Evolutionary conservation across 2,888 invertebrate species (phyloP).

Genomic region (Pimpla rufipes): DNA sequence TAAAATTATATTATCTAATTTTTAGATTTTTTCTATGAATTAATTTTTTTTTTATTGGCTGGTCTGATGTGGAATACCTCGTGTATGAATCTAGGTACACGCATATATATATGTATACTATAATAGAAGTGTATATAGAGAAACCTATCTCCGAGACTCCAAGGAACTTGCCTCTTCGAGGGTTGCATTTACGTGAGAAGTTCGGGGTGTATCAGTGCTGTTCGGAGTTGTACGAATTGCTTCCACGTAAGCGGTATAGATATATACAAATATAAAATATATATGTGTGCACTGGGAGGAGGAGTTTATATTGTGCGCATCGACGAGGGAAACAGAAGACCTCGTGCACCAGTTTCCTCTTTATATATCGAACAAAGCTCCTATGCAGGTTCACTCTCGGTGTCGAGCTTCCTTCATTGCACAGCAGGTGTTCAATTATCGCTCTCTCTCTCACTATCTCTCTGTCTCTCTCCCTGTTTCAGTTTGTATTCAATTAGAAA

Average conservation of each 20-base stretch:
- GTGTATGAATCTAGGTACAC: slow-evolving; percentile 2
- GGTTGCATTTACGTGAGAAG: slow-evolving; percentile 24
- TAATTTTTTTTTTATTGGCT: too few relatives aligned
- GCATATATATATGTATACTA: neutral
- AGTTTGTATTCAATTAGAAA: slow-evolving; percentile 9
- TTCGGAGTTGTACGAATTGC: neutral
- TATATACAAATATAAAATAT: neutral
- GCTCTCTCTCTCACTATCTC: slow-evolving; percentile 13
- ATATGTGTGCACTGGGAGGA: neutral
- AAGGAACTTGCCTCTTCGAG: slow-evolving; percentile 46
- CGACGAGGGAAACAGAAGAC: slow-evolving; percentile 6
- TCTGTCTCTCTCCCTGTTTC: slow-evolving; percentile 13
- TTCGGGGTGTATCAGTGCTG: slow-evolving; percentile 9
- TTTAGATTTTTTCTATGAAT: too few relatives aligned
- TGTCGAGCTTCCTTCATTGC: slow-evolving; percentile 11
- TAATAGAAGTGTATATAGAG: slow-evolving; percentile 14
- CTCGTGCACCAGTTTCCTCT: slow-evolving; percentile 17
- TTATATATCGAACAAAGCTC: slow-evolving; percentile 4
- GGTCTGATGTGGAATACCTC: neutral
- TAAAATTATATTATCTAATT: too few relatives aligned
- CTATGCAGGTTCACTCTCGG: neutral
- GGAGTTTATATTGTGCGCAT: neutral
- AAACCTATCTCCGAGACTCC: slow-evolving; percentile 54
- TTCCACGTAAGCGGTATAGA: slow-evolving; percentile 1
- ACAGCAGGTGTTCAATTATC: slow-evolving; percentile 39